phyloP scores from a whole-genome alignment of 2,113 vertebrate genomes.

The Acrocephalus arundinaceus region DNA sequence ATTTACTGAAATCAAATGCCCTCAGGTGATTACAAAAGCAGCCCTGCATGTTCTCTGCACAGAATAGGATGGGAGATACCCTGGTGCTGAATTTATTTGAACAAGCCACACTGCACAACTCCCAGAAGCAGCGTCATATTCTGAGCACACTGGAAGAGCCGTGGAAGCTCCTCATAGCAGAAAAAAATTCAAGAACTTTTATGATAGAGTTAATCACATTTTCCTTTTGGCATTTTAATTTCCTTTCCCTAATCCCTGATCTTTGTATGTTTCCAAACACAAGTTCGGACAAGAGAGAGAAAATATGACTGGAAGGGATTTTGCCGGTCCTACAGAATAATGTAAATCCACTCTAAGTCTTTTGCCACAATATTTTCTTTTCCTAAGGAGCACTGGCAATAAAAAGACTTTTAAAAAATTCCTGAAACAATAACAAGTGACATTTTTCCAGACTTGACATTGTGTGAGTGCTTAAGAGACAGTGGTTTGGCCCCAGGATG shows the following conservation, averaged over 20 bases:
- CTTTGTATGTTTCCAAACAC: neutral
- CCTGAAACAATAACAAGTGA: neutral
- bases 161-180: neutral
- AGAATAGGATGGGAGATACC: neutral
- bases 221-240: slow-evolving; percentile 28
- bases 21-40: neutral
- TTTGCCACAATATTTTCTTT: neutral
- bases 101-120: neutral
- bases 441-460: neutral
- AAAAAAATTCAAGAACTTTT: neutral
- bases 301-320: neutral
- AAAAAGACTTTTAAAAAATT: neutral
- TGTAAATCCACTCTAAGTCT: neutral
- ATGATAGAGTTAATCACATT: neutral
- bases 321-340: neutral
- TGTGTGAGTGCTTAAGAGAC: neutral
- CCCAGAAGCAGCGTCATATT: neutral
- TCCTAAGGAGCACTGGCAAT: neutral
- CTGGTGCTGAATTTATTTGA: neutral
- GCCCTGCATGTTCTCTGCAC: neutral
- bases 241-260: slow-evolving; percentile 22
- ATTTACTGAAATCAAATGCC: neutral
- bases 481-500: neutral
- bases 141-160: neutral
- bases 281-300: neutral